Evolutionary conservation across 2,797 vertebrate genomes (phyloP).

Genomic region (Apogon talboti): DNA sequence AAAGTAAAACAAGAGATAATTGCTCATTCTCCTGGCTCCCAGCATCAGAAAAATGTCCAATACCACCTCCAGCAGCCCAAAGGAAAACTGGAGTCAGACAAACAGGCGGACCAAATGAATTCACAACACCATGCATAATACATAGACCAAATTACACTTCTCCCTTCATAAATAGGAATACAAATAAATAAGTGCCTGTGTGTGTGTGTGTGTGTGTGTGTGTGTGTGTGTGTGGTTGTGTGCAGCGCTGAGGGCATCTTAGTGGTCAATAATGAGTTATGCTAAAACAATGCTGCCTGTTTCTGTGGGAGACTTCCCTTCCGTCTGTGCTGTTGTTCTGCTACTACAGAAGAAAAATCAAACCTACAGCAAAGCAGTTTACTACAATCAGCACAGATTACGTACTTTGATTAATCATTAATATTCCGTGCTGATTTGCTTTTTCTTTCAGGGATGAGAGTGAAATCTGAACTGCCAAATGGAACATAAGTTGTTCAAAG

Average conservation of each 20-base stretch:
- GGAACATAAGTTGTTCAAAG: too few relatives aligned
- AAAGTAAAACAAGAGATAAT: conserved; percentile 36
- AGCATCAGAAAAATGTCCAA: conserved; percentile 24
- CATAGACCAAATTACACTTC: conserved; percentile 38
- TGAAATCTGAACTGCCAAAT: too few relatives aligned
- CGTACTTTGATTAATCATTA: too few relatives aligned
- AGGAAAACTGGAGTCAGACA: conserved; percentile 29
- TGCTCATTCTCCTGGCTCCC: conserved; percentile 19
- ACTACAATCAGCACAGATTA: too few relatives aligned
- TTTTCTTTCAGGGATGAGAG: too few relatives aligned
- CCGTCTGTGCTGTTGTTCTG: neutral
- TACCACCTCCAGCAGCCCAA: conserved; percentile 12
- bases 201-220: too few relatives aligned
- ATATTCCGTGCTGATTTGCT: too few relatives aligned
- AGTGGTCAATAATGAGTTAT: conserved; percentile 25
- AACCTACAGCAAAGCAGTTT: too few relatives aligned
- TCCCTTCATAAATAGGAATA: conserved; percentile 28
- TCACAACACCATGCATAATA: conserved; percentile 39
- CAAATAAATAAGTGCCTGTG: conserved; percentile 37
- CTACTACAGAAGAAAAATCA: too few relatives aligned
- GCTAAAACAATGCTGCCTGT: conserved; percentile 15
- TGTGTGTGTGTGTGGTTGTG: neutral
- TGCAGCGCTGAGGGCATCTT: conserved; percentile 13
- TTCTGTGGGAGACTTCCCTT: neutral
- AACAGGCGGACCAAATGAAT: conserved; percentile 29